These are phyloP conservation scores for Unio delphinus DNA, from an alignment of 2,888 invertebrate species.

Conservation along the genomic window DNA sequence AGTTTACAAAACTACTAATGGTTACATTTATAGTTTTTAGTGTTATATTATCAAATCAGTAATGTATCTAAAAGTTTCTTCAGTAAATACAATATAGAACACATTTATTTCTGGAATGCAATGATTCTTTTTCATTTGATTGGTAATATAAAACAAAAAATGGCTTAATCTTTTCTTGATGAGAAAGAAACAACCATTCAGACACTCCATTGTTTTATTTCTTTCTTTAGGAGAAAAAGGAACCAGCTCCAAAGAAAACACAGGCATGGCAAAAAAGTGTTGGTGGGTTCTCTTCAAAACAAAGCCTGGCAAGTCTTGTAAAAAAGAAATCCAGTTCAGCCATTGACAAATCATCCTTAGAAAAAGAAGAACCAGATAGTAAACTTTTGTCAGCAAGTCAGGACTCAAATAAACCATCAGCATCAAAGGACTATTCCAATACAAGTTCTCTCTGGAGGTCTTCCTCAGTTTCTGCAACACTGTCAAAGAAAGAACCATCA, in stretches of 20 bases:
- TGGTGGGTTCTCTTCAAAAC: constrained; percentile 47
- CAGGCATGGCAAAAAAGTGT: constrained; percentile 57
- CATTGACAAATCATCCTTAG: not conserved
- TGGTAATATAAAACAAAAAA: too few species aligned
- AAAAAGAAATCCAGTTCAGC: constrained; percentile 35
- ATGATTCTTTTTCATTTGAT: too few species aligned
- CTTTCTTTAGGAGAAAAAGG: constrained; percentile 18
- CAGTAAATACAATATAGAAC: too few species aligned
- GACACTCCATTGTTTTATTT: constrained; percentile 1
- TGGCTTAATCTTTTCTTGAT: not conserved
- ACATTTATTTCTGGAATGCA: too few species aligned
- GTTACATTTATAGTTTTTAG: too few species aligned
- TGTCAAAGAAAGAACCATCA: too few species aligned
- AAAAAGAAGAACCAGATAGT: not conserved
- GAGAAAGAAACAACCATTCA: not conserved
- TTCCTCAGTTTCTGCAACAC: not conserved
- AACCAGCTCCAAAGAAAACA: constrained; percentile 24
- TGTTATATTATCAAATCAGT: too few species aligned
- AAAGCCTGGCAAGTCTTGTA: constrained; percentile 47
- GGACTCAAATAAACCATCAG: not conserved
- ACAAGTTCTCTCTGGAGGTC: not conserved
- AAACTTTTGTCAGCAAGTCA: not conserved
- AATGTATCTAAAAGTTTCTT: too few species aligned
- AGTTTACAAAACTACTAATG: too few species aligned
- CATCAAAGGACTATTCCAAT: not conserved